Percentiles rank a stretch among this genome's conserved stretches.
phyloP scores from a whole-genome alignment of 2,797 vertebrate genomes.

The Alcedo quadribrachys region DNA sequence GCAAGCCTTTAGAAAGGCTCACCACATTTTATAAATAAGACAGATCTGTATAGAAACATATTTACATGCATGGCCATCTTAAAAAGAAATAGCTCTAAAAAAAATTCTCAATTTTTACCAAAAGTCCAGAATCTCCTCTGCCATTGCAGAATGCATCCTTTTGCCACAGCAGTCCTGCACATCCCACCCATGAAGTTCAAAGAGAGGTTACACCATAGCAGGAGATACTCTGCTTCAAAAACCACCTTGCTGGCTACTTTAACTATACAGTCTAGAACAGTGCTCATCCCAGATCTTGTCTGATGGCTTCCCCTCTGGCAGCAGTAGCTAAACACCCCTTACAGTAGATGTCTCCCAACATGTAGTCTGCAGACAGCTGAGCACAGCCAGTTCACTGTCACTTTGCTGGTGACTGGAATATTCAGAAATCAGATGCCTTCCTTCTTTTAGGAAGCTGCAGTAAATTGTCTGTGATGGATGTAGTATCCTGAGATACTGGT shows the following conservation, averaged over 20 bases:
- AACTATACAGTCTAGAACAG: neutral
- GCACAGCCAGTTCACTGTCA: neutral
- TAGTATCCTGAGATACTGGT: constrained; percentile 86
- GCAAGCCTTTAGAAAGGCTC: constrained; percentile 6
- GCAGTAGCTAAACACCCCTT: neutral
- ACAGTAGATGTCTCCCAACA: neutral
- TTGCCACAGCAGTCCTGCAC: neutral
- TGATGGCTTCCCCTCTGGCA: neutral
- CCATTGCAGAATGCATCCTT: neutral
- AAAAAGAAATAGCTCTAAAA: neutral
- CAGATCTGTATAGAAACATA: neutral
- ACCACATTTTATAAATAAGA: constrained; percentile 21
- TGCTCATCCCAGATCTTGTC: neutral
- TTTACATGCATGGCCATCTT: neutral
- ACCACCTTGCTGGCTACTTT: neutral
- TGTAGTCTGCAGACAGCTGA: neutral
- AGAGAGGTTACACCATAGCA: neutral
- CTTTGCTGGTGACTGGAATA: neutral
- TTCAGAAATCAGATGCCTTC: constrained; percentile 88
- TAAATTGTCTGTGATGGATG: constrained; percentile 95
- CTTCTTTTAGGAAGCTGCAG: constrained; percentile 93
- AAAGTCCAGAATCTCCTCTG: neutral
- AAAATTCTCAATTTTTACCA: neutral
- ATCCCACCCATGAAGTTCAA: neutral
- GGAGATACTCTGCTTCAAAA: neutral